Percentiles rank a stretch among this genome's conserved stretches.
Evolutionary conservation across 2,888 invertebrate genomes (phyloP).

Genomic region (Andrena hattorfiana): DNA sequence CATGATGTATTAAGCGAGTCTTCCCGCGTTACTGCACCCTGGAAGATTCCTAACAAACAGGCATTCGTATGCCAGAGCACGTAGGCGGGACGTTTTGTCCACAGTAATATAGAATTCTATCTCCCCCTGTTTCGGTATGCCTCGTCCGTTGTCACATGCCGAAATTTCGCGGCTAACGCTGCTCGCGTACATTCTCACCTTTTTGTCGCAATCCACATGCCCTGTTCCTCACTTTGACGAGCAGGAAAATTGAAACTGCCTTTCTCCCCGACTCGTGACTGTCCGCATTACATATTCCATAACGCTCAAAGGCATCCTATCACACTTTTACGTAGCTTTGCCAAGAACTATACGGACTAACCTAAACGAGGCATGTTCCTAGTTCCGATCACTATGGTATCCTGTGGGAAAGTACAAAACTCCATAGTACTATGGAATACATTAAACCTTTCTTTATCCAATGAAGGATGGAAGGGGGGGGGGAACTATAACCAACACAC

Average conservation of each 20-base stretch:
- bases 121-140: constrained; percentile 22
- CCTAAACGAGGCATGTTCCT: too few species aligned
- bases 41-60: not conserved
- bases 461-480: too few species aligned
- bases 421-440: too few species aligned
- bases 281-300: not conserved
- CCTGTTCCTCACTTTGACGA: constrained; percentile 24
- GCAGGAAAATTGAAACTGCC: constrained; percentile 27
- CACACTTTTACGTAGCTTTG: not conserved
- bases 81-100: constrained; percentile 24
- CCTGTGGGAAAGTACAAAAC: too few species aligned
- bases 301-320: constrained; percentile 1
- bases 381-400: too few species aligned
- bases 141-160: constrained; percentile 2
- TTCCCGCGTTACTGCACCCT: constrained; percentile 2
- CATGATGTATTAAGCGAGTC: not conserved
- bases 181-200: constrained; percentile 39
- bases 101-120: constrained; percentile 12
- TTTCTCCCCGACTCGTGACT: constrained; percentile 17
- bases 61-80: constrained; percentile 44
- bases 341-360: too few species aligned
- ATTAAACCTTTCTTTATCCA: too few species aligned
- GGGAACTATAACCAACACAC: not conserved
- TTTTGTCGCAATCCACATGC: constrained; percentile 44
- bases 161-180: constrained; percentile 50